Base-by-base conservation (phyloP, 1,140 invertebrate species). In the Megalonaias nervosa region DNA sequence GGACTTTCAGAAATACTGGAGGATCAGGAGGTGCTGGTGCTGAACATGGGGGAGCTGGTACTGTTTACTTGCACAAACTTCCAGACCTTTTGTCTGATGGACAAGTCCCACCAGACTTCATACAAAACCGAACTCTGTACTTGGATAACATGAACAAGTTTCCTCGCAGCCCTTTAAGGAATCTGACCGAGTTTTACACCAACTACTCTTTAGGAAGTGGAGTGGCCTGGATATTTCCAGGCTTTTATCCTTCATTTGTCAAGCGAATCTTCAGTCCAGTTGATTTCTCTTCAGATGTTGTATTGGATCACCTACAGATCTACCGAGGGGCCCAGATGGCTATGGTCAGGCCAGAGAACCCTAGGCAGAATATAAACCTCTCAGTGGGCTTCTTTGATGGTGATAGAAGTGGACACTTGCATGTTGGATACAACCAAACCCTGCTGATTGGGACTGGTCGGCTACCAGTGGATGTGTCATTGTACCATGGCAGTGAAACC, bases 1-100 rank as follows among this genome's bases (percentile, higher is more conserved):
- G 86, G 68, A 81, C 82, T 19, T 86, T 84, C 67, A 77, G 74
- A 61, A 81, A 75, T 26, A 62, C 68, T 69, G 86, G 86, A 58
- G 86, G 86, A 15, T 21, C 67, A 17, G 80, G 85, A 68, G 83
- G 83, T 21, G 75, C 38, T 48, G 9, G 60, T 56, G 79, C 71
- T 21, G 86, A 86, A 70, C 77, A 82, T 68, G 86, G 86, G 23
- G 86, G 85, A 12, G 81, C 86, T 60, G 86, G 86, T 16, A 87
- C 86, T 0, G 73, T 86, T n/a, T 87, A 87, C 75, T 75, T 86
- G 15, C 84, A 87, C 75, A 83, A 82, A 62, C 71, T 87, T 58
- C 81, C 81, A 62, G 67, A 67, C 19, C 48, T 73, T 23, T 57
- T 78, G 1, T 3, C 57, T 17, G 62, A 76, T 64, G 79, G 75